Evolutionary conservation across 2,113 vertebrate species (phyloP).

Genomic region (Stegostoma tigrinum): DNA sequence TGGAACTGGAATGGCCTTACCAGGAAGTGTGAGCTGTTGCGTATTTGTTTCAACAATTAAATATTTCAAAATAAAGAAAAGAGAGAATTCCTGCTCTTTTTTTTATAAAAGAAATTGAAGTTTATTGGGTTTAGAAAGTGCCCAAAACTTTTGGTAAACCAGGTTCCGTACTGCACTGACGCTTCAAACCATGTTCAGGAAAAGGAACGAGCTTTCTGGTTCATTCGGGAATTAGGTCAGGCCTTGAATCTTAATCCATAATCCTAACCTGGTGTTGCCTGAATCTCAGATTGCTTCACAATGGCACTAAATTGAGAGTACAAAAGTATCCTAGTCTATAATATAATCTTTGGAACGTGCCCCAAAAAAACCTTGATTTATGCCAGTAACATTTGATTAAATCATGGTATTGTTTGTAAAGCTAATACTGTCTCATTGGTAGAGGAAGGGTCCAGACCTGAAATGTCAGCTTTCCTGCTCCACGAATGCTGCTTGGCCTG

Average conservation of each 20-base stretch:
- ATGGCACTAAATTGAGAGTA: not conserved
- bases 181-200: not conserved
- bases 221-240: not conserved
- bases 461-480: too few species aligned
- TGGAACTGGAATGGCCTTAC: not conserved
- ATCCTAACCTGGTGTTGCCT: not conserved
- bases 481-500: too few species aligned
- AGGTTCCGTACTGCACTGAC: not conserved
- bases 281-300: not conserved
- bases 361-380: not conserved
- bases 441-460: not conserved
- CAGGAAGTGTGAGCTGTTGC: not conserved
- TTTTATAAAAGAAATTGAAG: not conserved
- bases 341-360: not conserved
- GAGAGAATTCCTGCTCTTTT: not conserved
- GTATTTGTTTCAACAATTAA: not conserved
- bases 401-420: not conserved
- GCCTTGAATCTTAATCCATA: not conserved
- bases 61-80: not conserved
- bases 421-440: not conserved
- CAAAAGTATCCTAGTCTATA: not conserved
- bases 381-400: not conserved
- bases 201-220: not conserved
- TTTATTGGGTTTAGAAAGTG: not conserved
- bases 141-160: not conserved